Conservation (phyloP, 2,888 invertebrate species). For the Pollenia labialis region DNA sequence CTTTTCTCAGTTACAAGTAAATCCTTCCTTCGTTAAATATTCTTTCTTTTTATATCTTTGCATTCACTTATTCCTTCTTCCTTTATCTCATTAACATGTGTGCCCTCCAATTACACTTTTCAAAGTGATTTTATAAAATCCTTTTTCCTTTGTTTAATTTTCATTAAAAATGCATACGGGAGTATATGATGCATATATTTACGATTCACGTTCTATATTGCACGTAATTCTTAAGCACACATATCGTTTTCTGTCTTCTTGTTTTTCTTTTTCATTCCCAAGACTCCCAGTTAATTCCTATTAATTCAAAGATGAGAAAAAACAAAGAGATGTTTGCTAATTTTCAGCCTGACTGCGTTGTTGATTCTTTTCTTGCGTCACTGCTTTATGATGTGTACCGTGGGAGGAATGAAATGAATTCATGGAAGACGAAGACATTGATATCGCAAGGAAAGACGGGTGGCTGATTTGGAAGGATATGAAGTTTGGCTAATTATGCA, state of each 20-base stretch:
- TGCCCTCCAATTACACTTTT: conserved; percentile 66
- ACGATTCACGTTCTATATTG: conserved; percentile 27
- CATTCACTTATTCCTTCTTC: not conserved
- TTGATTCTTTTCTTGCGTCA: conserved; percentile 67
- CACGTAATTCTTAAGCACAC: conserved; percentile 57
- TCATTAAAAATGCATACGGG: conserved; percentile 63
- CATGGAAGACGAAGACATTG: not conserved
- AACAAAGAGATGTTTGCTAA: conserved; percentile 62
- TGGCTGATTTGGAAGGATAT: not conserved
- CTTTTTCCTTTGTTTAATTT: conserved; percentile 66
- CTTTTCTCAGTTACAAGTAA: not conserved
- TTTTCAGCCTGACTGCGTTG: conserved; percentile 69
- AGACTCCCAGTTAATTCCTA: conserved; percentile 53
- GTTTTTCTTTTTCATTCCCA: conserved; percentile 28
- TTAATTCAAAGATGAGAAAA: conserved; percentile 27
- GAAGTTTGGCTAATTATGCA: conserved; percentile 63
- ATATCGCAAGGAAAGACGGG: not conserved
- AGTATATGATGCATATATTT: conserved; percentile 45
- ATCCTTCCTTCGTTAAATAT: conserved; percentile 3
- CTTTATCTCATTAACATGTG: conserved; percentile 70
- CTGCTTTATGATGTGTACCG: conserved; percentile 60
- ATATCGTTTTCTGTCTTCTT: conserved; percentile 29
- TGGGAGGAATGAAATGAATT: not conserved
- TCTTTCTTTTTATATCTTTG: not conserved
- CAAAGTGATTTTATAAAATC: conserved; percentile 67